These are phyloP conservation scores for Phrynocephalus guinanensis DNA, from an alignment of 2,797 vertebrate species.

Conservation along the genomic window DNA sequence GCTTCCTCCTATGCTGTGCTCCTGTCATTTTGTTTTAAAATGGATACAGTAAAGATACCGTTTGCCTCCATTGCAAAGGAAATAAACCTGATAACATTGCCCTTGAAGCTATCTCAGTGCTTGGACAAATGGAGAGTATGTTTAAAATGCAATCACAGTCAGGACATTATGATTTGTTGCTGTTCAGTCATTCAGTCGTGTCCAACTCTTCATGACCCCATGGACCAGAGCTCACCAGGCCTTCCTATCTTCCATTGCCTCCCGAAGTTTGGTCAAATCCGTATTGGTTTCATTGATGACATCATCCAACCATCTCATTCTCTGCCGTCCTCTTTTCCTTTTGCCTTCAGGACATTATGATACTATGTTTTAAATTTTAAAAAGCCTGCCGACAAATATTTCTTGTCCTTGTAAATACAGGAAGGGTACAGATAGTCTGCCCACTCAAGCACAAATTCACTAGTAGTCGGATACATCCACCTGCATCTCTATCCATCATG, in stretches of 20 bases:
- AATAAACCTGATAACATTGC: constrained; percentile 1
- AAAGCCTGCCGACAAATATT: neutral
- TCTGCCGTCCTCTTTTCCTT: too few species aligned
- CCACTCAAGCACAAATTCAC: neutral
- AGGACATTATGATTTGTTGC: neutral
- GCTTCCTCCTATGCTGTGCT: neutral
- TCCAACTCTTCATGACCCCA: too few species aligned
- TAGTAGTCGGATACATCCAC: neutral
- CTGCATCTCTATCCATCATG: neutral
- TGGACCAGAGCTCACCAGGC: too few species aligned
- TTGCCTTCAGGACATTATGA: too few species aligned
- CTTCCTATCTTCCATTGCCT: too few species aligned
- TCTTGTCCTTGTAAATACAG: neutral
- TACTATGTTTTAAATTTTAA: neutral
- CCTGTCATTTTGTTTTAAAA: neutral
- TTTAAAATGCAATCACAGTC: neutral
- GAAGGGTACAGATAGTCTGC: neutral
- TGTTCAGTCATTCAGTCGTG: too few species aligned
- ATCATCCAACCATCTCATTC: too few species aligned
- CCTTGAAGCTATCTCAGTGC: neutral
- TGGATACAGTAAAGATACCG: neutral
- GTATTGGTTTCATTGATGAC: too few species aligned
- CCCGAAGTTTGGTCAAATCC: too few species aligned
- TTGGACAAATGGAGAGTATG: neutral
- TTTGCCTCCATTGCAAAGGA: neutral